Conservation (phyloP, 2,888 invertebrate species). For the Drosophila prolongata region DNA sequence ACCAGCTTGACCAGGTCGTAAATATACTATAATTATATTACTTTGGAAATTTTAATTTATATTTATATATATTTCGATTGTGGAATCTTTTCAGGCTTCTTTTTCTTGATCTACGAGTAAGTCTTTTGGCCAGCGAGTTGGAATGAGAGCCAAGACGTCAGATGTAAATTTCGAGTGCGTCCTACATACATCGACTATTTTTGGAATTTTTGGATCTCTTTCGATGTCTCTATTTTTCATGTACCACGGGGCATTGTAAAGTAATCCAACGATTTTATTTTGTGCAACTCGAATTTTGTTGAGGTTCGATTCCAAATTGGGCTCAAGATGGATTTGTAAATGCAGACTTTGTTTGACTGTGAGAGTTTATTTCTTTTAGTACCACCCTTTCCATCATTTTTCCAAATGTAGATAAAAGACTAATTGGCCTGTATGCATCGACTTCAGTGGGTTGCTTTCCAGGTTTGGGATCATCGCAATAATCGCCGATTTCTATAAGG, state of each 20-base stretch:
- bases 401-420: no score
- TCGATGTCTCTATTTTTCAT: background rate
- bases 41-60: background rate
- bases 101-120: background rate
- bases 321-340: constrained; percentile 2
- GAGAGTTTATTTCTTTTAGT: background rate
- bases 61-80: background rate
- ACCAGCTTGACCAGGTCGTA: no score
- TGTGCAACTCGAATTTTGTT: background rate
- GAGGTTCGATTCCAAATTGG: no score
- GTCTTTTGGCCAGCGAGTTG: background rate
- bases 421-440: no score
- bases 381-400: no score
- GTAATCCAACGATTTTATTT: background rate
- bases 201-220: background rate
- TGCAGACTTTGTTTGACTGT: background rate
- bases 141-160: background rate
- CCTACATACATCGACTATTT: background rate
- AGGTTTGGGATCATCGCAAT: no score
- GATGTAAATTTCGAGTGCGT: background rate
- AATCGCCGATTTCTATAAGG: no score
- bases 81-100: background rate
- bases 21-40: no score
- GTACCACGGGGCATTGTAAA: no score
- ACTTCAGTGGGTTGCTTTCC: no score